Evolutionary conservation across 2,797 vertebrate species (phyloP), one percentile per base, ranked within the genome.

Genomic region (Tachyglossus aculeatus): DNA sequence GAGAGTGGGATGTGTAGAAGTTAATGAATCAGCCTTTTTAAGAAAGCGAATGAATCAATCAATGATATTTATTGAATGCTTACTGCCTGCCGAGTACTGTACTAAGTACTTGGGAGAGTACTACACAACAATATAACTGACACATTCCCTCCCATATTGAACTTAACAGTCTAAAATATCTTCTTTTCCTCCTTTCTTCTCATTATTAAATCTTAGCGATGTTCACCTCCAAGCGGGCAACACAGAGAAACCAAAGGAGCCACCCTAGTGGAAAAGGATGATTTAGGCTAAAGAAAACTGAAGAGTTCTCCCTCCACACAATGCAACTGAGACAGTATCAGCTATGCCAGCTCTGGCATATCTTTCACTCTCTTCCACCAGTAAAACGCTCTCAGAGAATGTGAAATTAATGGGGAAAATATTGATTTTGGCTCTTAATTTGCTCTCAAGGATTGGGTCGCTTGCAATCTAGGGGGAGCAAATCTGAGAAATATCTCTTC

Each of bases 341-440:
- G 40, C 24, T 69, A 45, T 65, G 27, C 40, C 32, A 52, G 64
- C 21, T 9, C 19, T 19, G 31, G 54, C 18, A 24, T 5, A 58
- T 31, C 34, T 71, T 77, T 68, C 61, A n/a, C 31, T 80, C 36
- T 77, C 47, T 78, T 56, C 13, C 57, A 67, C 74, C 78, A 62
- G 32, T 84, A 54, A 87, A 82, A 75, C 31, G 73, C 48, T 74
- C 82, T 76, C 4, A 6, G 53, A 57, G 64, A 82, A 78, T 84
- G 69, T 57, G 59, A 57, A 84, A 83, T 85, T 80, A 90, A 85
- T 5, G 0, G 61, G 39, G 54, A 79, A 77, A 85, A 77, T 88
- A 92, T 89, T 0, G 71, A 91, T 92, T 90, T 88, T 67, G 36
- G 67, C 72, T 82, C 78, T 88, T 89, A 89, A 89, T 92, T 91